Evolutionary conservation across 2,888 invertebrate genomes (phyloP).

Genomic region (Dicroscelio sp.): DNA sequence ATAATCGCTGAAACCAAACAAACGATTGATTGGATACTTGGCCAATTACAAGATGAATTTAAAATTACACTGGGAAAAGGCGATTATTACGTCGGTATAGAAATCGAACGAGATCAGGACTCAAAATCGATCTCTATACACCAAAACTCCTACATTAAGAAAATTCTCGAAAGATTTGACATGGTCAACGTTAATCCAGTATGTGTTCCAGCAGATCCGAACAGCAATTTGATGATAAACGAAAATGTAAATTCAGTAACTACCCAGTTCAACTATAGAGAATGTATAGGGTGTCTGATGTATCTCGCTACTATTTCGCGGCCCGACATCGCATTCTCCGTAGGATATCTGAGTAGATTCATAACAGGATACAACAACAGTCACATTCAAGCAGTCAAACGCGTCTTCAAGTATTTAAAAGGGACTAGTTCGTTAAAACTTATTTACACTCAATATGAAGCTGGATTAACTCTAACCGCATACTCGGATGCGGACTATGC

Average conservation of each 20-base stretch:
- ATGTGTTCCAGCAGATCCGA: constrained; percentile 46
- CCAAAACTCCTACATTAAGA: constrained; percentile 44
- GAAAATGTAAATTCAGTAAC: not conserved
- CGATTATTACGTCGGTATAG: constrained; percentile 13
- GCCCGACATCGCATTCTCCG: constrained; percentile 66
- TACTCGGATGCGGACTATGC: constrained; percentile 80
- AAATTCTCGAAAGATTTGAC: constrained; percentile 28
- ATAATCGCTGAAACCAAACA: not conserved
- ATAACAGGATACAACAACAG: constrained; percentile 16
- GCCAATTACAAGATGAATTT: not conserved
- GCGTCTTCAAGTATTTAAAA: constrained; percentile 11
- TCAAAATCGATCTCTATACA: not conserved
- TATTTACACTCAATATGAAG: not conserved
- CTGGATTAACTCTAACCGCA: constrained; percentile 36
- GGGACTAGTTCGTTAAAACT: not conserved
- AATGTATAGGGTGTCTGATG: constrained; percentile 60
- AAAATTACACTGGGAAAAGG: not conserved
- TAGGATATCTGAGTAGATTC: constrained; percentile 44
- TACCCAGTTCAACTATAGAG: constrained; percentile 33
- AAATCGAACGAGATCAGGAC: constrained; percentile 4
- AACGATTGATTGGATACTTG: not conserved
- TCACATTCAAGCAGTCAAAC: not conserved
- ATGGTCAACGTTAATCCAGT: not conserved
- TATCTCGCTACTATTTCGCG: constrained; percentile 48
- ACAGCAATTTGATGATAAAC: constrained; percentile 24